phyloP scores from a whole-genome alignment of 2,888 invertebrate genomes.

The Chromoteleia sp. region DNA sequence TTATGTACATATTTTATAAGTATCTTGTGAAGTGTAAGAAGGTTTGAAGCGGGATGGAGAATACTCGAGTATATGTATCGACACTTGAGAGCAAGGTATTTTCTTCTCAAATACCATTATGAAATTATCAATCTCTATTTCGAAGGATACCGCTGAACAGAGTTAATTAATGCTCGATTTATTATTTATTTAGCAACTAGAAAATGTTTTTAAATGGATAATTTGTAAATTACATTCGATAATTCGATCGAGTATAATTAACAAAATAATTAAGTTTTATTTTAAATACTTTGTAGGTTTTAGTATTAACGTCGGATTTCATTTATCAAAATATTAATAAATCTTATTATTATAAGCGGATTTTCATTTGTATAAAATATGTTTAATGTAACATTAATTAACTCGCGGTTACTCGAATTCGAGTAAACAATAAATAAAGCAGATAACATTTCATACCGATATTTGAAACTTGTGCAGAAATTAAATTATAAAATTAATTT shows the following conservation, averaged over 20 bases:
- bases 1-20: neutral
- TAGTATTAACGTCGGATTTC: too few relatives aligned
- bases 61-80: constrained; percentile 9
- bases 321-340: too few relatives aligned
- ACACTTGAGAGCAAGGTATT: constrained; percentile 2
- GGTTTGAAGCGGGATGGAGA: neutral
- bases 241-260: too few relatives aligned
- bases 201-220: too few relatives aligned
- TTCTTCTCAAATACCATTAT: constrained; percentile 5
- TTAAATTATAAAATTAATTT: too few relatives aligned
- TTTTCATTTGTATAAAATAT: constrained; percentile 23
- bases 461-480: neutral
- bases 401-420: constrained; percentile 5
- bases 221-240: too few relatives aligned
- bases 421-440: neutral
- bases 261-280: too few relatives aligned
- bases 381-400: constrained; percentile 18
- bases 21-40: neutral
- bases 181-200: too few relatives aligned
- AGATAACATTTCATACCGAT: neutral
- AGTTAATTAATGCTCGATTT: too few relatives aligned
- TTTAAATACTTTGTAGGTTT: too few relatives aligned
- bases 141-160: too few relatives aligned
- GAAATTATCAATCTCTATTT: neutral
- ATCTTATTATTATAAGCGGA: constrained; percentile 31